Evolutionary conservation across 1,140 invertebrate genomes (phyloP), one percentile per base, ranked within the genome.

Genomic region (Drosophila miranda): DNA sequence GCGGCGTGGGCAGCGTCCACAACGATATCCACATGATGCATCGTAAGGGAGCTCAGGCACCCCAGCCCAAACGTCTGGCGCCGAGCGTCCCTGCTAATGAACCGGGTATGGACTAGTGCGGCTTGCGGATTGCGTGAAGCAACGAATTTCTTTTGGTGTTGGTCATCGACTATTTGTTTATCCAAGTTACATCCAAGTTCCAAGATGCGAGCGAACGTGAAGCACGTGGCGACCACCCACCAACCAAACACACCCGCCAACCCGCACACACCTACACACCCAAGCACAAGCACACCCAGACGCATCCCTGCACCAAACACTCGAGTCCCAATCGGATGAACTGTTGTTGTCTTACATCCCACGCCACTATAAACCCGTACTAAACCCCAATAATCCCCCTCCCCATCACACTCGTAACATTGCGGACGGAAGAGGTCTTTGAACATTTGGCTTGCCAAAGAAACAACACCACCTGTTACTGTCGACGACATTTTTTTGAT

Each of bases 31-130:
- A 92, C 56, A 19, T 64, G 89, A 92, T 78, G 70, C 92, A 93
- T 68, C 82, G 82, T 7, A 91, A 89, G 59, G 91, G 91, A 63
- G 90, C 92, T 28, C 92, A 92, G 73, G 91, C 89, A n/a, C 75
- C 78, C 8, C 46, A 60, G 6, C 53, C 16, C 19, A 56, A 53
- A 7, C 70, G 70, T 19, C 43, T 74, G 69, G 23, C 59, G 30
- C 69, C 70, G 6, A 59, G 70, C 14, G 50, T 23, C 62, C 34
- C 54, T 43, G 48, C 70, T n/a, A 38, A 62, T 28, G 23, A 55
- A 42, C 51, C 54, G 46, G 71, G 50, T 75, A 74, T 50, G 50
- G 38, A 48, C 19, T 54, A 8, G 52, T 50, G 66, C 19, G 38
- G 6, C 49, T 23, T 55, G 48, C 19, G 23, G 41, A 48, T 23